Evolutionary conservation across 1,140 invertebrate species (phyloP), one percentile per base, ranked within the genome.

Genomic region (Aphaenogaster floridana): DNA sequence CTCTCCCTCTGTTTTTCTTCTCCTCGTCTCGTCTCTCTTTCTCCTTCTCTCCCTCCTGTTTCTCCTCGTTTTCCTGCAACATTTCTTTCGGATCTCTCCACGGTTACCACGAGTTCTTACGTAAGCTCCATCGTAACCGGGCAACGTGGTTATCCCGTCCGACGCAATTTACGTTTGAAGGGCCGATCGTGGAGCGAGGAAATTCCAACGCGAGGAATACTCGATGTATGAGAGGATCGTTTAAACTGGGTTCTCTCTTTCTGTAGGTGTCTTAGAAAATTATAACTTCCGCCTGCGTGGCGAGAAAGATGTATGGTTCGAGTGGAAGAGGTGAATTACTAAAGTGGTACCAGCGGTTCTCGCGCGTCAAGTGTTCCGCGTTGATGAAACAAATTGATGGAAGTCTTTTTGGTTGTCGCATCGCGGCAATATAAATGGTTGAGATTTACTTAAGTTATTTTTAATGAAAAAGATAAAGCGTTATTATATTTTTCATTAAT

Each of bases 121-220:
- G 74, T 86, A 86, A 86, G 61, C 36, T 45, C 15, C 15, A 3
- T n/a, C 80, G 74, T 86, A 86, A 86, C 74, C 59, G 74, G 28
- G 34, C 59, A 78, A 11, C 45, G 45, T 48, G 61, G 74, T 86
- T 86, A 78, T 39, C 54, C n/a, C 17, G 59, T 66, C 21, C 74
- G 61, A 86, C 63, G 72, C 83, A 86, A 86, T 86, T 86, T 86
- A 79, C 83, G 83, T 86, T 86, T 54, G 59, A 74, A 42, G 83
- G 48, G 59, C 59, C 59, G 83, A 28, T 63, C 74, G 39, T 42
- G 39, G 45, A 52, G 50, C 54, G 54, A 77, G 64, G 74, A 79
- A 86, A 86, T 86, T 86, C 83, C 74, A n/a, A 45, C 50, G 59
- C 5, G 83, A 61, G 48, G 63, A 63, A 64, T 79, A 79, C 48